A percentile compares a stretch with the other conserved stretches of the same genome.
phyloP scores from a whole-genome alignment of 2,797 vertebrate genomes.

The Kryptolebias ocellatus region DNA sequence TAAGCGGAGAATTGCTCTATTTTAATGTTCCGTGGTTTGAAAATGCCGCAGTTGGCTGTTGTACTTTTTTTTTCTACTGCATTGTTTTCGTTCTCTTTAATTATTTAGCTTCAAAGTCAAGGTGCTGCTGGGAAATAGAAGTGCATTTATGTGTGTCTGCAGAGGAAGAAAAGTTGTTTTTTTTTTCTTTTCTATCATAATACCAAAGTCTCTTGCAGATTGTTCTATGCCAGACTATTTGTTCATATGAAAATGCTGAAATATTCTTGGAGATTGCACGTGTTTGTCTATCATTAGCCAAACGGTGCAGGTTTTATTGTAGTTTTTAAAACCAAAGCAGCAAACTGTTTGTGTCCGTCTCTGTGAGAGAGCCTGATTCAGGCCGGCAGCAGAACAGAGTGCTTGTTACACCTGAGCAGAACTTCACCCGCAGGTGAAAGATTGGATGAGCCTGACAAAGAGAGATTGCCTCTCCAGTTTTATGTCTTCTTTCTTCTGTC shows the following conservation, averaged over 20 bases:
- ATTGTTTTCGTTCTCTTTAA: slow-evolving; percentile 49
- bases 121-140: slow-evolving; percentile 28
- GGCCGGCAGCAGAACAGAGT: slow-evolving; percentile 37
- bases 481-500: neutral
- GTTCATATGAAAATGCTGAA: neutral
- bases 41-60: slow-evolving; percentile 18
- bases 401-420: slow-evolving; percentile 36
- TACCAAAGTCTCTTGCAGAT: neutral
- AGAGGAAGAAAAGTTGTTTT: slow-evolving; percentile 6
- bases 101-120: slow-evolving; percentile 53
- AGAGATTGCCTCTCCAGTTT: neutral
- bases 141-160: neutral
- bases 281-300: neutral
- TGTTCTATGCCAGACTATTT: neutral
- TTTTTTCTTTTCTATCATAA: neutral
- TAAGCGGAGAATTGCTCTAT: too few species aligned
- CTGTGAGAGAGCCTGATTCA: slow-evolving; percentile 30
- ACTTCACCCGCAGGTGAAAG: slow-evolving; percentile 33
- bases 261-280: too few species aligned
- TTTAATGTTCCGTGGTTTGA: neutral
- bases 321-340: slow-evolving; percentile 1
- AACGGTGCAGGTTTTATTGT: slow-evolving; percentile 2
- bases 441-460: slow-evolving; percentile 11
- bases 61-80: slow-evolving; percentile 26
- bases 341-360: slow-evolving; percentile 3